Base-by-base conservation (phyloP, 2,888 invertebrate species). In the Scrobipalpa costella region DNA sequence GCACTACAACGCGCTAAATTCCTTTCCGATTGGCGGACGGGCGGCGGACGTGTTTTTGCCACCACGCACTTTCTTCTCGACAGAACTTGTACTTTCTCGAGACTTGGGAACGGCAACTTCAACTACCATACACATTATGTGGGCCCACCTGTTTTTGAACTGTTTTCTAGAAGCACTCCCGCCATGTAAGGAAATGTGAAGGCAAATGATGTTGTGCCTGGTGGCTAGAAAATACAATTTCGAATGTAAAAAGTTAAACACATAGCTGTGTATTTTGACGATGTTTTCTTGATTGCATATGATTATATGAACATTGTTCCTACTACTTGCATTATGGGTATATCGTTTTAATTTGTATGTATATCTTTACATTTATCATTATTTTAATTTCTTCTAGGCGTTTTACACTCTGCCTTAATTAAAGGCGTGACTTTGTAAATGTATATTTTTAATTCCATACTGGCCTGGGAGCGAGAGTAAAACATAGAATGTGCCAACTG, bases 61-160 rank as follows among this genome's bases (percentile, higher is more conserved):
- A 78, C 73, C 74, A 84, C 87, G 85, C 86, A 86, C 88, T 88
- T 89, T 88, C 88, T 83, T 88, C 82, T 80, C 76, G 70, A 72
- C 74, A 76, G 27, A 27, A 78, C 80, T 81, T 80, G 78, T 84
- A 87, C 88, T 89, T 88, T 89, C 88, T 86, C 85, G 75, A 64
- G 70, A 69, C 74, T 72, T 71, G 72, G 74, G 75, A 73, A 66
- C 65, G 67, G 72, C 69, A 73, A 74, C 73, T 76, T 71, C 69
- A 73, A 74, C 73, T 76, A 75, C 59, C 60, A 49, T 49, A 61
- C 61, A 38, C 33, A 61, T 62, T 36, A 64, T 63, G 68, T 64
- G 66, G 68, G 68, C 69, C 68, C 67, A 69, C 68, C 66, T 66
- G 71, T 67, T 65, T 62, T 55, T 61, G 47, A 38, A 61, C 19